These are phyloP conservation scores for Gymnocephalus cernua DNA, from an alignment of 2,113 vertebrate species.

Conservation along the genomic window DNA sequence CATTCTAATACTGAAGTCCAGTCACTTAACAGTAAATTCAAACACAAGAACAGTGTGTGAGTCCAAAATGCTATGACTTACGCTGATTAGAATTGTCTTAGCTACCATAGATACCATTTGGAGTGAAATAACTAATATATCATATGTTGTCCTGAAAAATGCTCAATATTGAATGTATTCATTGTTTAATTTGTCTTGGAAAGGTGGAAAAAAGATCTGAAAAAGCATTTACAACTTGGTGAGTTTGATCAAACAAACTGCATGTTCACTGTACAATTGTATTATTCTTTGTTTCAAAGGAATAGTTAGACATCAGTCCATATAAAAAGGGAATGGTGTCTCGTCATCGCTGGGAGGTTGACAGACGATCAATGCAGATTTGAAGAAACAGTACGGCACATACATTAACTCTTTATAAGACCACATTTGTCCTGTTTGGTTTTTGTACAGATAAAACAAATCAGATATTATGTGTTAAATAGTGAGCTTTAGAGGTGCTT, in stretches of 20 bases:
- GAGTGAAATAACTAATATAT: neutral
- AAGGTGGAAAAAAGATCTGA: neutral
- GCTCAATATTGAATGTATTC: neutral
- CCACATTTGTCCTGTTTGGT: neutral
- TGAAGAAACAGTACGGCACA: no score
- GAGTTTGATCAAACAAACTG: neutral
- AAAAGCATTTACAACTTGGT: neutral
- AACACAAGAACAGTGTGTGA: slow-evolving; percentile 12
- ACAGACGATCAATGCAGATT: no score
- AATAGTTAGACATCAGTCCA: neutral
- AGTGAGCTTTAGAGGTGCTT: neutral
- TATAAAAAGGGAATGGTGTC: neutral
- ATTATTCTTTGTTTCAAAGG: neutral
- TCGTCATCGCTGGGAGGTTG: neutral
- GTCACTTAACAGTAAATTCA: slow-evolving; percentile 17
- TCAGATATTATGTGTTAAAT: no score
- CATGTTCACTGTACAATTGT: no score
- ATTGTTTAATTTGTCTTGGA: neutral
- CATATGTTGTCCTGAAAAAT: neutral
- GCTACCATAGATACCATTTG: neutral
- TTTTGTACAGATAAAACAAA: no score
- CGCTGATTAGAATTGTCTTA: neutral
- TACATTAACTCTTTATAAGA: no score
- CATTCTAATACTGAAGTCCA: slow-evolving; percentile 10
- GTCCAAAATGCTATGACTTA: slow-evolving; percentile 1